phyloP scores from a whole-genome alignment of 2,113 vertebrate species.

The Festucalex cinctus region DNA sequence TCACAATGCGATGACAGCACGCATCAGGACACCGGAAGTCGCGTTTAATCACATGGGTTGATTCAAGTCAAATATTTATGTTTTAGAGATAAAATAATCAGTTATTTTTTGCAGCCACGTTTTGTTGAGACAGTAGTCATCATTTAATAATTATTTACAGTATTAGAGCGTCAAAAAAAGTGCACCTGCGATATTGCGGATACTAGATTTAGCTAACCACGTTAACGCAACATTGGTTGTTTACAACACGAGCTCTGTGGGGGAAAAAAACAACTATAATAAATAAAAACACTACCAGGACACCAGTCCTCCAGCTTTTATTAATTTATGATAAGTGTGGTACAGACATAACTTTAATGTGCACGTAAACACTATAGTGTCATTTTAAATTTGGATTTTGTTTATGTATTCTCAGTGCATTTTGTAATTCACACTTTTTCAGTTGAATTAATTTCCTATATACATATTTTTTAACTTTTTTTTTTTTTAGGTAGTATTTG shows the following conservation, averaged over 20 bases:
- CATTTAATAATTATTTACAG: not conserved
- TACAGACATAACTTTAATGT: not conserved
- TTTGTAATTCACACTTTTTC: not conserved
- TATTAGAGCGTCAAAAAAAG: not conserved
- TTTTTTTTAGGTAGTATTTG: not conserved
- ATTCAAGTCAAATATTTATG: not conserved
- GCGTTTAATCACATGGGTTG: not conserved
- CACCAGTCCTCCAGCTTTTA: not conserved
- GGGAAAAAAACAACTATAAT: not conserved
- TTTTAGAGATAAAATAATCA: not conserved
- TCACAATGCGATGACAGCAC: constrained; percentile 27
- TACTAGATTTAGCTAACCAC: not conserved
- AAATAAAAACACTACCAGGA: not conserved
- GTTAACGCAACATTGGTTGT: not conserved
- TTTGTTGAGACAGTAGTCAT: not conserved
- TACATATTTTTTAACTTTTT: not conserved
- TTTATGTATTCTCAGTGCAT: not conserved
- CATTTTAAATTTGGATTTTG: not conserved
- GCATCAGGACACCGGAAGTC: not conserved
- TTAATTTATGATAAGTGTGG: not conserved
- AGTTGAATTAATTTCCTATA: not conserved
- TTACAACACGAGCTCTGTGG: not conserved
- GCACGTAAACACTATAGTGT: not conserved
- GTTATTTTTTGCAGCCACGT: not conserved
- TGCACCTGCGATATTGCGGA: not conserved